Percentiles rank a stretch among this genome's conserved stretches.
Evolutionary conservation across 2,888 invertebrate species (phyloP).

Genomic region (Vandiemenella viatica): DNA sequence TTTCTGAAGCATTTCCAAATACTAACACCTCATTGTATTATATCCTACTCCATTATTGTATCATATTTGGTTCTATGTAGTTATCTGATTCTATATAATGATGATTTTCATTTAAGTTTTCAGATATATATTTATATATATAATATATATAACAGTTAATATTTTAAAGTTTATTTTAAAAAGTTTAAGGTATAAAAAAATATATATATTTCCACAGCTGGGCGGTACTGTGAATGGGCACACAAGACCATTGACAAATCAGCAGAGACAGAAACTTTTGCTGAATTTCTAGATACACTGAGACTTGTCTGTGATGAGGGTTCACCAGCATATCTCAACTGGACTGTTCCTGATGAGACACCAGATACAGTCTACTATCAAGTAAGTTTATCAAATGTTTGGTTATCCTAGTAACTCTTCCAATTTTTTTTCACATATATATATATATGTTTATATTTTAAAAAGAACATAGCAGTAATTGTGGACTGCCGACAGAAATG

Average conservation of each 20-base stretch:
- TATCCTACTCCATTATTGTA: too few relatives aligned
- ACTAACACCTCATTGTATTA: too few relatives aligned
- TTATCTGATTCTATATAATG: too few relatives aligned
- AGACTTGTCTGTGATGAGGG: constrained; percentile 60
- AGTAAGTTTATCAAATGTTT: too few relatives aligned
- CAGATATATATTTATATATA: background rate
- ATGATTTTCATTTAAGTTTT: too few relatives aligned
- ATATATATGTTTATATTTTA: too few relatives aligned
- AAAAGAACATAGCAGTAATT: too few relatives aligned
- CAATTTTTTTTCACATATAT: background rate
- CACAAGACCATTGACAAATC: constrained; percentile 65
- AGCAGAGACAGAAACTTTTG: constrained; percentile 54
- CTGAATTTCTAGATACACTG: constrained; percentile 60
- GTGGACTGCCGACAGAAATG: too few relatives aligned
- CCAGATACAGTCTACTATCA: constrained; percentile 79
- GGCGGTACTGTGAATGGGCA: constrained; percentile 76
- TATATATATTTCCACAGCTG: constrained; percentile 34
- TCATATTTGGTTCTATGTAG: too few relatives aligned
- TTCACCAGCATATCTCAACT: constrained; percentile 58
- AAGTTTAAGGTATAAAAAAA: too few relatives aligned
- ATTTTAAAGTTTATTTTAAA: background rate
- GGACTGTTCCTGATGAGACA: constrained; percentile 74
- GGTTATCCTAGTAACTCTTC: background rate
- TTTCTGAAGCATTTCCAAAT: too few relatives aligned
- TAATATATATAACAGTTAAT: background rate